Evolutionary conservation across 1,140 invertebrate genomes (phyloP).

Genomic region (Ectropis grisescens): DNA sequence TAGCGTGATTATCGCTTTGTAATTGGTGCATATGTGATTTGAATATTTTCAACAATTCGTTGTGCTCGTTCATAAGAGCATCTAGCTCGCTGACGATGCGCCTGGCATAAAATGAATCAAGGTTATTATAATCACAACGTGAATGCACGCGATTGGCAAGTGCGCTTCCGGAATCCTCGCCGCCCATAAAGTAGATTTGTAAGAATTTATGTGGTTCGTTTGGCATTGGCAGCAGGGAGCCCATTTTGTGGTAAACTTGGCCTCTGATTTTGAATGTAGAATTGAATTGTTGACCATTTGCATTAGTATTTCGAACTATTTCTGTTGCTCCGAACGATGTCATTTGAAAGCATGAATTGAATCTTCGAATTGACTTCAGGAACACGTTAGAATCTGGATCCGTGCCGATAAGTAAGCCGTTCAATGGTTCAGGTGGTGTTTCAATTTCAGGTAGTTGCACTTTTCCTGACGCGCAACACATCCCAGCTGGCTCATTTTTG

Average conservation of each 20-base stretch:
- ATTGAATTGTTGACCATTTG: neutral
- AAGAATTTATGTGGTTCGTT: constrained; percentile 13
- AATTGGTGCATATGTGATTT: constrained; percentile 25
- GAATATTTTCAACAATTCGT: constrained; percentile 42
- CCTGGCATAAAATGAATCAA: neutral
- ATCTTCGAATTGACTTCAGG: constrained; percentile 29
- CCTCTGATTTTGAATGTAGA: constrained; percentile 13
- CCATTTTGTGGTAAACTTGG: constrained; percentile 18
- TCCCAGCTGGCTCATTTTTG: constrained; percentile 18
- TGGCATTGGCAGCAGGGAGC: constrained; percentile 11
- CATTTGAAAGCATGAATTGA: constrained; percentile 29
- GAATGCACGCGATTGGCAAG: constrained; percentile 6
- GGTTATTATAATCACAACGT: constrained; percentile 14
- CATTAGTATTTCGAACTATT: constrained; percentile 10
- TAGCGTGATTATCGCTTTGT: constrained; percentile 40
- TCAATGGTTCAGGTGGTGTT: constrained; percentile 21
- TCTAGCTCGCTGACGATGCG: constrained; percentile 23
- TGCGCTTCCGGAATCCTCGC: constrained; percentile 11
- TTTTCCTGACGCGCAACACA: constrained; percentile 14
- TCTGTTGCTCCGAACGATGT: constrained; percentile 25
- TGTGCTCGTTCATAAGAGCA: constrained; percentile 37
- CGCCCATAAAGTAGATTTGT: constrained; percentile 18
- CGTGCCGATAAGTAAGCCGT: constrained; percentile 24
- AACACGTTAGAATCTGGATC: constrained; percentile 32
- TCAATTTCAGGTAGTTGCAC: constrained; percentile 13